These are phyloP conservation scores for Nomada goodeniana DNA, from an alignment of 2,888 invertebrate species.

Conservation along the genomic window DNA sequence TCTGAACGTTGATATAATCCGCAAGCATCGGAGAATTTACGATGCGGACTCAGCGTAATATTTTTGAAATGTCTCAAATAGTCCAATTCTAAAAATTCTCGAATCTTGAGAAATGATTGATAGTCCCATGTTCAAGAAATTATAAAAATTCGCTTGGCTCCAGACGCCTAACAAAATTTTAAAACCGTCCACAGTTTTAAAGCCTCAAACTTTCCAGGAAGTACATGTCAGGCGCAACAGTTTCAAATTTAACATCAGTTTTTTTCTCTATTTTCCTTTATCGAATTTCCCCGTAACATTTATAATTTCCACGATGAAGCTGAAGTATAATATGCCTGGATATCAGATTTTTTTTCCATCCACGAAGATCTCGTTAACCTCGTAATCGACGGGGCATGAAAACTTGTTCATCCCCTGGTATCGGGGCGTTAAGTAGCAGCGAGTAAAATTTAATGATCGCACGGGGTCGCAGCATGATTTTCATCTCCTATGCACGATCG, in stretches of 20 bases:
- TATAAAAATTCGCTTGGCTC: no score
- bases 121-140: no score
- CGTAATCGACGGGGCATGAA: conserved; percentile 2
- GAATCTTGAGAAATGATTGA: no score
- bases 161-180: no score
- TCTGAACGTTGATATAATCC: neutral
- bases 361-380: neutral
- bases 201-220: neutral
- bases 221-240: neutral
- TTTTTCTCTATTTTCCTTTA: neutral
- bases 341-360: neutral
- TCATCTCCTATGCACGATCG: neutral
- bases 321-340: neutral
- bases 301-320: neutral
- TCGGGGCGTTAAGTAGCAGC: conserved; percentile 12
- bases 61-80: no score
- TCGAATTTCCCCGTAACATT: neutral
- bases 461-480: neutral
- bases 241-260: neutral
- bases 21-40: no score
- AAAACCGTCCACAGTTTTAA: no score
- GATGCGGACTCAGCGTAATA: no score
- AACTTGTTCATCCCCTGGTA: conserved; percentile 19
- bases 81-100: no score
- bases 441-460: conserved; percentile 36